Evolutionary conservation across 2,888 invertebrate species (phyloP).

Genomic region (Coremacera marginata): DNA sequence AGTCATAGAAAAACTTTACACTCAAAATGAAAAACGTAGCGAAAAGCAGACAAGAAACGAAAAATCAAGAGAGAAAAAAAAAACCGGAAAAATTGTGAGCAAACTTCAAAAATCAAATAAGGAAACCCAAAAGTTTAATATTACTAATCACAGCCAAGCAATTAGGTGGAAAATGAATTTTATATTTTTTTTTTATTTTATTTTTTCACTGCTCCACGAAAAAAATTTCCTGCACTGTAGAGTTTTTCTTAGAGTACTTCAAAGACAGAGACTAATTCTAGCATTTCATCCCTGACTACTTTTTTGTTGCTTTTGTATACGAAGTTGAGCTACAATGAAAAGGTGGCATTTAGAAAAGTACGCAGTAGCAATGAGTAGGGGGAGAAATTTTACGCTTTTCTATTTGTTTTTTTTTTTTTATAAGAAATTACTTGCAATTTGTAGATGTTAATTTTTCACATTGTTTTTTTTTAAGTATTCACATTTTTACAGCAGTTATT

Average conservation of each 20-base stretch:
- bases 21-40: conserved; percentile 65
- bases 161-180: conserved; percentile 69
- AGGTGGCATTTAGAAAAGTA: conserved; percentile 7
- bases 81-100: conserved; percentile 43
- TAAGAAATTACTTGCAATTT: conserved; percentile 66
- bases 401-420: conserved; percentile 11
- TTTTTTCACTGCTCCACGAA: not conserved
- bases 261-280: conserved; percentile 32
- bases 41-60: conserved; percentile 52
- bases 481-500: conserved; percentile 64
- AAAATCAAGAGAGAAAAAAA: conserved; percentile 42
- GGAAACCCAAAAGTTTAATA: conserved; percentile 65
- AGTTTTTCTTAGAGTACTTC: conserved; percentile 1
- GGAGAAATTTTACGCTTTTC: conserved; percentile 7
- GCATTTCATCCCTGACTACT: conserved; percentile 14
- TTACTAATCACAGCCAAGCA: conserved; percentile 69
- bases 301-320: not conserved
- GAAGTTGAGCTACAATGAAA: not conserved
- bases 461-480: conserved; percentile 48
- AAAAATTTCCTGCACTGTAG: not conserved
- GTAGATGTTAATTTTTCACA: conserved; percentile 62
- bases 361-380: not conserved
- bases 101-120: conserved; percentile 56
- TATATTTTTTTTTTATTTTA: conserved; percentile 49
- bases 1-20: conserved; percentile 45